Base-by-base conservation (phyloP, 2,888 invertebrate genomes). In the Dasysyrphus albostriatus region DNA sequence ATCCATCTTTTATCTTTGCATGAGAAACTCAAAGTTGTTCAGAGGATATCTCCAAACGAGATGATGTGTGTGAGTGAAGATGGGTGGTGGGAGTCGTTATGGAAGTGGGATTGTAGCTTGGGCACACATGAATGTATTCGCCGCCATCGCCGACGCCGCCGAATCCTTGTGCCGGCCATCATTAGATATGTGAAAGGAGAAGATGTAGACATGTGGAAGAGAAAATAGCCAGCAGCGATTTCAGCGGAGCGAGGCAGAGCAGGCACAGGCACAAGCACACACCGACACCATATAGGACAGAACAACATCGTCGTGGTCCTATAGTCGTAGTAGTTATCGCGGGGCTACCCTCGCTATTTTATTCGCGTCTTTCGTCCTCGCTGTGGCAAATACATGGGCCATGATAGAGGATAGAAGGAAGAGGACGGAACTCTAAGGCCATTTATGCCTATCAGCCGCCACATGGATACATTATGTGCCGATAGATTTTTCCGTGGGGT, bases 1-100 rank as follows among this genome's bases (percentile, higher is more conserved):
- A 87, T 87, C 83, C 79, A 87, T 87, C 87, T 87, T 87, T 87
- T 87, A 87, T 87, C 87, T 83, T 87, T 87, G 87, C 87, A 87
- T 87, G 87, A 87, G 87, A 87, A 87, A 87, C 87, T 87, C 87
- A 75, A 87, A 87, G 87, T 87, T 87, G 83, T 61, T 87, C 70
- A 59, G 51, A 69, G 69, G 78, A 87, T 74, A 83, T 78, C 72
- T 77, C 74, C 44, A 75, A n/a, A 59, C 6, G 78, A 65, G 82
- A 67, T 58, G 61, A 51, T 75, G 74, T 75, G 72, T 74, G 83
- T 42, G 69, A 70, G 70, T 67, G 39, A 39, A 65, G 69, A 84
- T 44, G 63, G 70, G 69, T 56, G 56, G 39, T 19, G 37, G 51
- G 74, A 49, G 51, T 5, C 10, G 10, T 6, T 5, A 58, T 70